These are phyloP conservation scores for Odontomachus brunneus DNA, from an alignment of 1,140 invertebrate genomes.

Conservation along the genomic window DNA sequence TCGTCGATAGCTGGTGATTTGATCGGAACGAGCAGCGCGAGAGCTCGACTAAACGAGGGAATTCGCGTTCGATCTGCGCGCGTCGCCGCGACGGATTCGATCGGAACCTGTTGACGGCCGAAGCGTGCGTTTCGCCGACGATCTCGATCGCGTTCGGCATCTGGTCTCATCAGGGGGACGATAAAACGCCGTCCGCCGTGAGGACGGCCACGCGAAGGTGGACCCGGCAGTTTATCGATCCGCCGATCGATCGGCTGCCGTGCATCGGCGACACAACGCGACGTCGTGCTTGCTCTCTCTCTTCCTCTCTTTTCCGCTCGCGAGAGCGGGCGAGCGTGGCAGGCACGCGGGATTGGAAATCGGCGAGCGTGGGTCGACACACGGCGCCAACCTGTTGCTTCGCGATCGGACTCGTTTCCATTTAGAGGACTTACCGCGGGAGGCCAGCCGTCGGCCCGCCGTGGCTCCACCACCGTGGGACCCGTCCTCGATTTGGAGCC, in stretches of 20 bases:
- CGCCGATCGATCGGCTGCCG: slow-evolving; percentile 55
- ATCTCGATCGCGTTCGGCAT: slow-evolving; percentile 43
- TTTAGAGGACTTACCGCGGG: slow-evolving; percentile 72
- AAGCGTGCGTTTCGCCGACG: slow-evolving; percentile 12
- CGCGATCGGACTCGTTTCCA: slow-evolving; percentile 79
- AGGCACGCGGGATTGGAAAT: slow-evolving; percentile 77
- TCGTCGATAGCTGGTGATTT: slow-evolving; percentile 30
- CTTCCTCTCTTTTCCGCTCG: too few species aligned
- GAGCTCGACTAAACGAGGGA: slow-evolving; percentile 6
- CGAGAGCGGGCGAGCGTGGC: slow-evolving; percentile 61
- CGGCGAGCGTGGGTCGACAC: slow-evolving; percentile 77
- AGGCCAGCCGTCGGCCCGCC: slow-evolving; percentile 12
- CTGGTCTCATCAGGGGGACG: slow-evolving; percentile 38
- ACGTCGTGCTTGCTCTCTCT: slow-evolving; percentile 58
- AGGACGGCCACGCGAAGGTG: slow-evolving; percentile 32
- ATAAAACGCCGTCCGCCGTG: slow-evolving; percentile 55
- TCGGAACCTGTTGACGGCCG: slow-evolving; percentile 28
- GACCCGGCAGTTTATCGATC: slow-evolving; percentile 68
- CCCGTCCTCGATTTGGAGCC: slow-evolving; percentile 54
- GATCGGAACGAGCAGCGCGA: slow-evolving; percentile 9
- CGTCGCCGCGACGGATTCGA: too few species aligned
- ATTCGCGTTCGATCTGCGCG: slow-evolving; percentile 40
- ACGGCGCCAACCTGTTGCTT: slow-evolving; percentile 85
- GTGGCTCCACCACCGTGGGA: slow-evolving; percentile 46
- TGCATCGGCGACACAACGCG: background rate